A percentile compares a stretch with the other conserved stretches of the same genome.
Evolutionary conservation across 2,113 vertebrate genomes (phyloP).

Genomic region (Candoia aspera): DNA sequence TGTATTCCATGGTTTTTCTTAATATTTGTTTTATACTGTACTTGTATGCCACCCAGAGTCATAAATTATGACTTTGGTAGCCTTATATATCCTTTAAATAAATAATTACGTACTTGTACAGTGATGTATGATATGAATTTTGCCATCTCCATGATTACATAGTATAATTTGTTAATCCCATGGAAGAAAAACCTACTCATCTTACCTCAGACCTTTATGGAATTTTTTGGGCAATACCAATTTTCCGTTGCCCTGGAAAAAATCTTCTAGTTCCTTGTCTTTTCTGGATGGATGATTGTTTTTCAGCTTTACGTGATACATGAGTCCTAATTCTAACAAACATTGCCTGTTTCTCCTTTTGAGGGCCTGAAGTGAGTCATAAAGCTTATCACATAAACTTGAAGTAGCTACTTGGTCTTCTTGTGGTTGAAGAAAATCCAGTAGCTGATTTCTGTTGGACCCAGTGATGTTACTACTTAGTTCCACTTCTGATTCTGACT

Average conservation of each 20-base stretch:
- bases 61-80: too few species aligned
- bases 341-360: slow-evolving; percentile 65
- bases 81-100: too few species aligned
- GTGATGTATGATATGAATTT: neutral
- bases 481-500: slow-evolving; percentile 53
- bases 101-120: neutral
- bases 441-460: slow-evolving; percentile 53
- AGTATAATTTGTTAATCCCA: neutral
- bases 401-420: slow-evolving; percentile 49
- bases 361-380: slow-evolving; percentile 64
- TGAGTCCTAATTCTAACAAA: slow-evolving; percentile 67
- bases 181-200: neutral
- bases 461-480: slow-evolving; percentile 13
- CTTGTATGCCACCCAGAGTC: too few species aligned
- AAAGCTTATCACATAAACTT: slow-evolving; percentile 61
- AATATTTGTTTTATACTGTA: too few species aligned
- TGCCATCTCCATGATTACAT: neutral
- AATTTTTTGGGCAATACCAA: slow-evolving; percentile 38
- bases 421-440: slow-evolving; percentile 49
- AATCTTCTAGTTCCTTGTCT: slow-evolving; percentile 59
- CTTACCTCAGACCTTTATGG: slow-evolving; percentile 68
- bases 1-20: too few species aligned
- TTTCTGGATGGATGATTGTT: slow-evolving; percentile 57
- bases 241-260: slow-evolving; percentile 54
- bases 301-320: slow-evolving; percentile 66